Conservation (phyloP, 2,113 vertebrate species). For the Tupaia chinensis region DNA sequence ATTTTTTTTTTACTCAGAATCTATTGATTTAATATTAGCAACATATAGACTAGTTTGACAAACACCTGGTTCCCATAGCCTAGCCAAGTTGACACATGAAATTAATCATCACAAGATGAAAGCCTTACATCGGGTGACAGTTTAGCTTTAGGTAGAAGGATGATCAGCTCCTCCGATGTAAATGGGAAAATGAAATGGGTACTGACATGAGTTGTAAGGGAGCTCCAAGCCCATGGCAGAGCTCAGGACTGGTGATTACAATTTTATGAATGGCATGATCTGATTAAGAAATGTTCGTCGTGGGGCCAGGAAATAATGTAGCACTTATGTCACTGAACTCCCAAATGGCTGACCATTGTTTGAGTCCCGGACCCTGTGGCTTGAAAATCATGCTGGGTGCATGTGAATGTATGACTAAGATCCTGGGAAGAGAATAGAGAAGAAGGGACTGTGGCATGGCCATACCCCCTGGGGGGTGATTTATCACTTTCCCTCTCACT, state of each 20-base stretch:
- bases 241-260: neutral
- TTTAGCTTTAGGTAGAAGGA: neutral
- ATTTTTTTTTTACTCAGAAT: neutral
- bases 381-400: no score
- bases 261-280: neutral
- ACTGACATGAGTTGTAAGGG: neutral
- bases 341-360: no score
- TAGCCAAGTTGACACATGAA: neutral
- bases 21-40: neutral
- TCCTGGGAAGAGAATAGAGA: no score
- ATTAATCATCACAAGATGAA: neutral
- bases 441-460: no score
- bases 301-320: no score
- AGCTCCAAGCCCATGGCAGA: neutral
- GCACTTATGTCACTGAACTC: no score
- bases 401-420: no score
- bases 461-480: no score
- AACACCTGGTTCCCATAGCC: neutral
- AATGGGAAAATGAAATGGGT: neutral
- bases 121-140: neutral
- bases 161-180: neutral
- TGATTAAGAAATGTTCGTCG: neutral
- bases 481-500: no score
- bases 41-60: neutral
- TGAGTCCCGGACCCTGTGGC: no score